Evolutionary conservation across 2,888 invertebrate species (phyloP).

Genomic region (Polydrusus tereticollis): DNA sequence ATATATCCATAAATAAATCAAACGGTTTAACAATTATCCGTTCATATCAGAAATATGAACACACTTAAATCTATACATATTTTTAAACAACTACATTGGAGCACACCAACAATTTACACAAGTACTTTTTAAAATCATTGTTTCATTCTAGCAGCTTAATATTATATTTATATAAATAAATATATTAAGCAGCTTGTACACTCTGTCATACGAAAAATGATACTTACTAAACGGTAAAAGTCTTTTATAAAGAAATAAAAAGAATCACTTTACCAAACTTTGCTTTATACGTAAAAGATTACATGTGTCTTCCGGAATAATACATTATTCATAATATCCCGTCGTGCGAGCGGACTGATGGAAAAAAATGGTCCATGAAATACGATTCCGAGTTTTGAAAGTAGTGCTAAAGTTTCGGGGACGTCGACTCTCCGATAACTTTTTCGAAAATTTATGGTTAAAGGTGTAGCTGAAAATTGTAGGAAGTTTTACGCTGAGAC

Average conservation of each 20-base stretch:
- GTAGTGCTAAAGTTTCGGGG: conserved; percentile 25
- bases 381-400: conserved; percentile 28
- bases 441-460: conserved; percentile 24
- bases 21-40: too few relatives aligned
- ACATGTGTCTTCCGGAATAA: conserved; percentile 14
- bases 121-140: too few relatives aligned
- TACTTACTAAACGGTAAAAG: neutral
- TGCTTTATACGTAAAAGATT: conserved; percentile 1
- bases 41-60: too few relatives aligned
- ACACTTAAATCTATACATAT: too few relatives aligned
- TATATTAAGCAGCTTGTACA: too few relatives aligned
- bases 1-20: too few relatives aligned
- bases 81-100: too few relatives aligned
- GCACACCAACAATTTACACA: too few relatives aligned
- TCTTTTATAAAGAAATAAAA: neutral
- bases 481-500: neutral
- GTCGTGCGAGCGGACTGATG: neutral
- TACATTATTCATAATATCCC: conserved; percentile 34
- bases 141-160: too few relatives aligned
- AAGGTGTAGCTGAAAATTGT: conserved; percentile 18
- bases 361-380: conserved; percentile 34
- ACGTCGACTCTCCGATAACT: conserved; percentile 15
- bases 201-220: too few relatives aligned
- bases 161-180: too few relatives aligned
- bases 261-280: neutral